These are phyloP conservation scores for Melieria picta DNA, from an alignment of 2,888 invertebrate species.

Conservation along the genomic window DNA sequence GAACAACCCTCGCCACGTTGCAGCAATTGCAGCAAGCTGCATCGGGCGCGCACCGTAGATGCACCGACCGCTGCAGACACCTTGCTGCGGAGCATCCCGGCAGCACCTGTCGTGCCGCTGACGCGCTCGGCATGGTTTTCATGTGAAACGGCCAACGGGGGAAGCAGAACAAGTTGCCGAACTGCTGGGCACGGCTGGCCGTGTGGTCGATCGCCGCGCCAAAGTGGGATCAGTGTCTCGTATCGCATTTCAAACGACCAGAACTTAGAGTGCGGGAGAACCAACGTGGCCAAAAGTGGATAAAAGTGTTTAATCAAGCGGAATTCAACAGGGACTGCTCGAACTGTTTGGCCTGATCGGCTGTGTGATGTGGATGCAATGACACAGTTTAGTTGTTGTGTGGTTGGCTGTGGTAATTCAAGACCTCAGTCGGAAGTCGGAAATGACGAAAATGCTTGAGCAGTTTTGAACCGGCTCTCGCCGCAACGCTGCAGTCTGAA, in stretches of 20 bases:
- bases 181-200: neutral
- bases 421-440: slow-evolving; percentile 61
- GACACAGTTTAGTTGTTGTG: slow-evolving; percentile 38
- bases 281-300: slow-evolving; percentile 38
- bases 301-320: slow-evolving; percentile 63
- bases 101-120: slow-evolving; percentile 39
- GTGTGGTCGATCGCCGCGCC: slow-evolving; percentile 5
- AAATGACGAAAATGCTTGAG: slow-evolving; percentile 56
- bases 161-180: slow-evolving; percentile 12
- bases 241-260: slow-evolving; percentile 54
- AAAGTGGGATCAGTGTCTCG: slow-evolving; percentile 55
- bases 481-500: slow-evolving; percentile 10
- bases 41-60: slow-evolving; percentile 45
- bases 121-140: slow-evolving; percentile 32
- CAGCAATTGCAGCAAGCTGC: slow-evolving; percentile 52
- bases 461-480: slow-evolving; percentile 39
- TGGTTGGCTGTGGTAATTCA: slow-evolving; percentile 47
- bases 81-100: slow-evolving; percentile 33
- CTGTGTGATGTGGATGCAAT: slow-evolving; percentile 13
- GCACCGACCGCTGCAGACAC: slow-evolving; percentile 35
- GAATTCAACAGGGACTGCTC: slow-evolving; percentile 43
- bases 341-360: neutral
- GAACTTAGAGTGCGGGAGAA: slow-evolving; percentile 4
- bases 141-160: slow-evolving; percentile 23
- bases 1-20: neutral